Conservation (phyloP, 1,140 invertebrate species). For the Medauroidea extradentata region DNA sequence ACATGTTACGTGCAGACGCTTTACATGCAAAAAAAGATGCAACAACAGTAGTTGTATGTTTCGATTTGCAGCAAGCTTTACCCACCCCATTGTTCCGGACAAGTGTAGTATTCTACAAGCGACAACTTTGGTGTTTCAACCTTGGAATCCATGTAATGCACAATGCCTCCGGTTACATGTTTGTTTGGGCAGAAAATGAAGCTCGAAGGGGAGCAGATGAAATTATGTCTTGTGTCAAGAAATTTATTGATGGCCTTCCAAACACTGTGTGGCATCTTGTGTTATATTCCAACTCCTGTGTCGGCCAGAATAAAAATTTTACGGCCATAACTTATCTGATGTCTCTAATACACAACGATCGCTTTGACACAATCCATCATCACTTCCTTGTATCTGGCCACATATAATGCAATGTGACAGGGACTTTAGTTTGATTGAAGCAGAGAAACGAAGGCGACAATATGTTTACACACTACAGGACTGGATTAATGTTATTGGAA, state of each 20-base stretch:
- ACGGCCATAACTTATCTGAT: constrained; percentile 19
- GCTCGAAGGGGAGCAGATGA: constrained; percentile 16
- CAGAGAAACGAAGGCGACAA: constrained; percentile 3
- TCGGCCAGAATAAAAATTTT: constrained; percentile 19
- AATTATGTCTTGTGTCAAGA: constrained; percentile 21
- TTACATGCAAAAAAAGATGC: constrained; percentile 9
- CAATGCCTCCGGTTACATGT: constrained; percentile 14
- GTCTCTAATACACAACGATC: constrained; percentile 18
- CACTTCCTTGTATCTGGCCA: constrained; percentile 19
- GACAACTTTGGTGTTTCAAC: constrained; percentile 22
- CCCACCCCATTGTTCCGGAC: constrained; percentile 30
- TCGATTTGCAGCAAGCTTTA: constrained; percentile 39
- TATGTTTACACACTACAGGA: constrained; percentile 12
- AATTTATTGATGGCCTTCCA: constrained; percentile 16
- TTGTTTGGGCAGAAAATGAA: constrained; percentile 19
- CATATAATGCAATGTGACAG: constrained; percentile 21
- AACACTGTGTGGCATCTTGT: constrained; percentile 9
- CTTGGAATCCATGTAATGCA: constrained; percentile 18
- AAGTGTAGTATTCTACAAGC: constrained; percentile 21
- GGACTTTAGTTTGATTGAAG: constrained; percentile 18
- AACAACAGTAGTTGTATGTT: constrained; percentile 20
- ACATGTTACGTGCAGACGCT: too few species aligned
- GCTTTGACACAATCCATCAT: constrained; percentile 18
- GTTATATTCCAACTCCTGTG: constrained; percentile 16
- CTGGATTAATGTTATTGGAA: constrained; percentile 14